Base-by-base conservation (phyloP, 2,113 vertebrate species). In the Muntiacus reevesi region DNA sequence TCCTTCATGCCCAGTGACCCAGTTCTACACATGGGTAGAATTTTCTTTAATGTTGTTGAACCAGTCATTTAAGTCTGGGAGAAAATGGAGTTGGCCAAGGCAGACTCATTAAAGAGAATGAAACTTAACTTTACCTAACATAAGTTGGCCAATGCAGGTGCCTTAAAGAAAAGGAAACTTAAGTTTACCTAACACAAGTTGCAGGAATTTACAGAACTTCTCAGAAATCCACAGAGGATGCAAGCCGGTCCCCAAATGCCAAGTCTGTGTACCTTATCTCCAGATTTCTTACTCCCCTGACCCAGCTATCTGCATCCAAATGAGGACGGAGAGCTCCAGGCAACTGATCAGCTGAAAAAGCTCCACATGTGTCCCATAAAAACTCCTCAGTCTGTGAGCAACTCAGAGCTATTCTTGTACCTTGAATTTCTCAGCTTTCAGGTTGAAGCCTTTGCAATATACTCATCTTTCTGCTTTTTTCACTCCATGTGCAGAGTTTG, bases 21-120 rank as follows among this genome's bases (percentile, higher is more conserved):
- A 89, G 7, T 81, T 89, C 12, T 92, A 79, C 33, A 71, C 25
- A 64, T 28, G 36, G 8, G 33, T 45, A 74, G 36, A 52, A 45
- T 91, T 96, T 74, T 59, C 81, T 85, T 92, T 62, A 91, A 59
- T 12, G 10, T 33, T 74, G 21, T 59, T 52, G 60, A 92, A 82
- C 15, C 43, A 82, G 47, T 52, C 27, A 71, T 15, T 21, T 52
- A 54, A 33, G 27, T 33, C 19, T 7, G 33, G 43, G 52, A 52
- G n/a, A 74, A 92, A 88, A 92, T 6, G 7, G 90, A 83, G 19
- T 21, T 6, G 21, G 23, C 52, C 54, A 64, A 55, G 3, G 7
- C 12, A 91, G 45, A 16, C 16, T 13, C 6, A 14, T 43, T 83
- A 86, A 86, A 79, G 57, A 62, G 78, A 79, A 86, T 54, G 45